Evolutionary conservation across 2,888 invertebrate genomes (phyloP), one percentile per base, ranked within the genome.

Genomic region (Homarus gammarus): DNA sequence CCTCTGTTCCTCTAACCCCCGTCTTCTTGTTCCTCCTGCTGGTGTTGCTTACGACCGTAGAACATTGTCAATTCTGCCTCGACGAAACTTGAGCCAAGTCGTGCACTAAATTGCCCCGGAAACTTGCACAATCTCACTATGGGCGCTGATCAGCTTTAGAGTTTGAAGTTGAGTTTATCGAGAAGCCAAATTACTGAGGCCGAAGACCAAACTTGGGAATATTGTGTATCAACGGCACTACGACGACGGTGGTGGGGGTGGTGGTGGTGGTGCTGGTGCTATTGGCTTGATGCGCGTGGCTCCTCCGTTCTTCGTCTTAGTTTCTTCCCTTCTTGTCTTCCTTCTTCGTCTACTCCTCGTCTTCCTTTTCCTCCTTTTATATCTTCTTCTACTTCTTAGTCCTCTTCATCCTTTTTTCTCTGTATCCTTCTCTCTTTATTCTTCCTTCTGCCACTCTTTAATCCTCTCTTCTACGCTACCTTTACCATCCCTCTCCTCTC

Each of bases 121-220:
- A 77, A 77, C 75, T 77, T 77, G 44, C 75, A 22, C 73, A 77
- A 44, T 77, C 75, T 77, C 44, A 77, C 75, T 40, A 77, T 49
- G 49, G 75, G 2, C 44, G 44, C n/a, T 49, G 75, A 77, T 77
- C 75, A 44, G 75, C 75, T 77, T 44, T 40, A 44, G 49, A 31
- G n/a, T 77, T 31, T n/a, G 44, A 49, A 22, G 75, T 44, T 77
- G n/a, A 77, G 75, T 49, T 77, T 77, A 77, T 77, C 75, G 49
- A 77, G 75, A 49, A n/a, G 44, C 49, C 75, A 49, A 77, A 77
- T 77, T 77, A 77, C 75, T 49, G 44, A 77, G 75, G 44, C n/a
- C 44, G 49, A 77, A 5, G 49, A 49, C 75, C 44, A 77, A 77
- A 77, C 44, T 77, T 77, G n/a, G 49, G 75, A 44, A 77, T 44